A percentile compares a stretch with the other conserved stretches of the same genome.
phyloP scores from a whole-genome alignment of 2,797 vertebrate species.

The Pseudochaenichthys georgianus region DNA sequence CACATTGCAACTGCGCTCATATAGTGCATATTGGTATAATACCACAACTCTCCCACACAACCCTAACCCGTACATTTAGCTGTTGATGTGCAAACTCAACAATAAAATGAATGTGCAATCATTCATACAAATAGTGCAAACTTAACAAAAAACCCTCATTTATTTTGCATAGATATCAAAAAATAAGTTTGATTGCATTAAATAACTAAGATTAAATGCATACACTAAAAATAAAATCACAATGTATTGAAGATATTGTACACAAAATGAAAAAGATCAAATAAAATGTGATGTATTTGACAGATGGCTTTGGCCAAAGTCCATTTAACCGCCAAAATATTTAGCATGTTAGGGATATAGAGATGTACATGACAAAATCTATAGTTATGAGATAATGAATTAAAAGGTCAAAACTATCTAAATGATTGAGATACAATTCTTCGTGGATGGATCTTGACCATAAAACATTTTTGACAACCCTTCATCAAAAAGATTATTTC shows the following conservation, averaged over 20 bases:
- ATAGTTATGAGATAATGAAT: not conserved
- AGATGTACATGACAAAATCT: not conserved
- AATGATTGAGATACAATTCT: not conserved
- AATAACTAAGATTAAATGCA: not conserved
- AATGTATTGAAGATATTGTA: conserved; percentile 2
- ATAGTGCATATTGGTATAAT: conserved; percentile 29
- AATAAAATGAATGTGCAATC: conserved; percentile 36
- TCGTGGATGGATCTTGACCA: conserved; percentile 1
- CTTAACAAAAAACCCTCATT: not conserved
- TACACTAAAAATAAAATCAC: not conserved
- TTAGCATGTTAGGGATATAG: not conserved
- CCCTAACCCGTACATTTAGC: conserved; percentile 25
- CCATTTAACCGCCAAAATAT: not conserved
- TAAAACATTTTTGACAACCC: conserved; percentile 14
- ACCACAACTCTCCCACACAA: conserved; percentile 22
- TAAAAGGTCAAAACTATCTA: not conserved
- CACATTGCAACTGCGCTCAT: conserved; percentile 66
- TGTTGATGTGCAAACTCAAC: conserved; percentile 51
- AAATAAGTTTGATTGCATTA: conserved; percentile 17
- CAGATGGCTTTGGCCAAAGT: not conserved
- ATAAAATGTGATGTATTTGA: not conserved
- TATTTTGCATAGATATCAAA: conserved; percentile 65
- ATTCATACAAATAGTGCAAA: conserved; percentile 40
- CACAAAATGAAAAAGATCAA: not conserved
- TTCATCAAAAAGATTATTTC: conserved; percentile 4